phyloP scores from a whole-genome alignment of 2,113 vertebrate species.

The Crotalus viridis region DNA sequence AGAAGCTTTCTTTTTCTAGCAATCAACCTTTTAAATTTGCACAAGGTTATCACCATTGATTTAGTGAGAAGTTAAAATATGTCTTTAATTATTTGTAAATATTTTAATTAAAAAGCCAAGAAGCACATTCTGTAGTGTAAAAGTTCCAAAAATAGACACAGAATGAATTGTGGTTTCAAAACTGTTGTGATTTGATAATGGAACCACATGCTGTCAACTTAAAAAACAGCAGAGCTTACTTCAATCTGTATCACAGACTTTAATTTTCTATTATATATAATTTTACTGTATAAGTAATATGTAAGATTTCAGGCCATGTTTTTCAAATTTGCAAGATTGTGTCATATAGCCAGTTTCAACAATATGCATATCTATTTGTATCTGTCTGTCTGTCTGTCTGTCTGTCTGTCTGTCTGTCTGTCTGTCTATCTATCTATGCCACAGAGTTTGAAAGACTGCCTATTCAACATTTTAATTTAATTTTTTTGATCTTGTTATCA shows the following conservation, averaged over 20 bases:
- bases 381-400: no score
- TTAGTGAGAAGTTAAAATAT: neutral
- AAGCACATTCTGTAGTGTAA: neutral
- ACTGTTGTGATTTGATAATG: rapidly evolving
- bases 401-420: neutral
- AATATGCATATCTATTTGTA: neutral
- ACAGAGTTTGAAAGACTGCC: neutral
- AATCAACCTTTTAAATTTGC: neutral
- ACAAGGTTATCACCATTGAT: neutral
- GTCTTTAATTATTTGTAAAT: neutral
- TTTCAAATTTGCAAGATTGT: neutral
- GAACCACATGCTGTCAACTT: neutral
- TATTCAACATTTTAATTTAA: neutral
- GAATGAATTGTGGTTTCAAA: neutral
- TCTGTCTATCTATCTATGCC: neutral
- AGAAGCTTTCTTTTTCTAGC: neutral
- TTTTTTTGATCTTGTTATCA: neutral
- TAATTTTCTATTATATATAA: conserved; percentile 29
- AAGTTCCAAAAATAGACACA: neutral
- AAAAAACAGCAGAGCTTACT: neutral
- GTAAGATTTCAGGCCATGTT: neutral
- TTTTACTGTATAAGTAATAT: neutral
- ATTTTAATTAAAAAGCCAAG: neutral
- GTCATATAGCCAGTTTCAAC: neutral
- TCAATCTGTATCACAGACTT: conserved; percentile 23